phyloP scores from a whole-genome alignment of 2,888 invertebrate species.

The Arctia plantaginis region DNA sequence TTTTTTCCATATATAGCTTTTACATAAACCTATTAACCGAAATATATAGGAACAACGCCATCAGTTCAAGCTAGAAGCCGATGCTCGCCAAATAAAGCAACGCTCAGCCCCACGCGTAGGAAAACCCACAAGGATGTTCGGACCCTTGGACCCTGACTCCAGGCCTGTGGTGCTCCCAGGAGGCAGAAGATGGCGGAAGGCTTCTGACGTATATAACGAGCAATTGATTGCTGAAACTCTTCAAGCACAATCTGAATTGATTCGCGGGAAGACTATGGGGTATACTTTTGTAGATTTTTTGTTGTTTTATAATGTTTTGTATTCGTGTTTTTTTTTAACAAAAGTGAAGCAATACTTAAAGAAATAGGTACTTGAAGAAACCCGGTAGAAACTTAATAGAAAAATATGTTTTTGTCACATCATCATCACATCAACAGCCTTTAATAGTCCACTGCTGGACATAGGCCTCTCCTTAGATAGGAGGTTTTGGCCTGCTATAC shows the following conservation, averaged over 20 bases:
- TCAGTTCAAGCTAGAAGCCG: conserved; percentile 80
- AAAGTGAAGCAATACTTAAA: conserved; percentile 6
- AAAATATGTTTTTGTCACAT: too few relatives aligned
- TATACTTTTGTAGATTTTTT: conserved; percentile 67
- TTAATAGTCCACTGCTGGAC: too few relatives aligned
- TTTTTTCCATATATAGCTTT: background rate
- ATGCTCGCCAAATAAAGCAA: conserved; percentile 79
- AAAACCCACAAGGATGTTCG: conserved; percentile 81
- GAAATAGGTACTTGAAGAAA: too few relatives aligned
- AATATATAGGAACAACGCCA: conserved; percentile 66
- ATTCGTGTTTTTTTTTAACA: background rate
- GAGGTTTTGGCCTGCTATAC: too few relatives aligned
- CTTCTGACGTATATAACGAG: conserved; percentile 95
- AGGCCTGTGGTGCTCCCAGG: conserved; percentile 92
- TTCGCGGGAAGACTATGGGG: conserved; percentile 94
- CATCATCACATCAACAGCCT: too few relatives aligned
- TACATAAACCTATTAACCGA: background rate
- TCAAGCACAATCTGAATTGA: conserved; percentile 94
- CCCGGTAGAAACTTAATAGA: too few relatives aligned
- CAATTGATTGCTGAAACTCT: conserved; percentile 95
- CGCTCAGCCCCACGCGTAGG: conserved; percentile 78
- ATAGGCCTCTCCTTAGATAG: too few relatives aligned
- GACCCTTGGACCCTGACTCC: conserved; percentile 88
- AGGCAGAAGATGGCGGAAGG: conserved; percentile 92
- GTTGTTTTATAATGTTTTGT: background rate